Evolutionary conservation across 2,888 invertebrate species (phyloP).

Genomic region (Monoplex corrugatus): DNA sequence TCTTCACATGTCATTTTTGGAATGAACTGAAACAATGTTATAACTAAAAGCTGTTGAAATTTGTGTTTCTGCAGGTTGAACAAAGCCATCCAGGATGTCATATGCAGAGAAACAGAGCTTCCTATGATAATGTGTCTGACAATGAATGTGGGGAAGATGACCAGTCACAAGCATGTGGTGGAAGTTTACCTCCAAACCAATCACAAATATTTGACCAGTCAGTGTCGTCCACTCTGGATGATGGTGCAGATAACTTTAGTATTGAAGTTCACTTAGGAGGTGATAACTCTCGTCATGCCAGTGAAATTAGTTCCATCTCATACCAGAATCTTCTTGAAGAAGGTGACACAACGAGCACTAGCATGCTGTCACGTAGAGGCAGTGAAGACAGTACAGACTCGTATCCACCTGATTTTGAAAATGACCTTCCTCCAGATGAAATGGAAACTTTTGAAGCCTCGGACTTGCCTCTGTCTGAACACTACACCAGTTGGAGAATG

Average conservation of each 20-base stretch:
- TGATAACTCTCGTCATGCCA: constrained; percentile 78
- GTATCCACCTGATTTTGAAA: constrained; percentile 70
- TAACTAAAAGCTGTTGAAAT: background rate
- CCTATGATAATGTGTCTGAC: constrained; percentile 44
- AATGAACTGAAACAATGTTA: background rate
- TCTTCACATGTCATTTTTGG: background rate
- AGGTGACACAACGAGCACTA: constrained; percentile 62
- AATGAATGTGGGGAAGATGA: constrained; percentile 56
- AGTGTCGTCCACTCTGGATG: constrained; percentile 60
- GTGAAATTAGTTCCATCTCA: constrained; percentile 79
- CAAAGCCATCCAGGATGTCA: constrained; percentile 25
- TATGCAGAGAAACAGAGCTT: constrained; percentile 44
- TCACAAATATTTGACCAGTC: constrained; percentile 56
- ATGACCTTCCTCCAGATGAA: constrained; percentile 68
- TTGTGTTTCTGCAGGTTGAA: constrained; percentile 1
- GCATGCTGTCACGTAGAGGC: constrained; percentile 69
- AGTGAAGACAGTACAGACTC: constrained; percentile 78
- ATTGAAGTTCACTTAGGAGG: constrained; percentile 81
- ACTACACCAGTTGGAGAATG: constrained; percentile 50
- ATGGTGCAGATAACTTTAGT: constrained; percentile 77
- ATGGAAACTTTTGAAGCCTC: constrained; percentile 63
- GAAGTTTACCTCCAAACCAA: constrained; percentile 52
- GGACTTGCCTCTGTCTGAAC: constrained; percentile 61
- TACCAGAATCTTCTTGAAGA: constrained; percentile 78
- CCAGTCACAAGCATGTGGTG: constrained; percentile 57